phyloP scores from a whole-genome alignment of 2,888 invertebrate species.

The Andricus quercusramuli region DNA sequence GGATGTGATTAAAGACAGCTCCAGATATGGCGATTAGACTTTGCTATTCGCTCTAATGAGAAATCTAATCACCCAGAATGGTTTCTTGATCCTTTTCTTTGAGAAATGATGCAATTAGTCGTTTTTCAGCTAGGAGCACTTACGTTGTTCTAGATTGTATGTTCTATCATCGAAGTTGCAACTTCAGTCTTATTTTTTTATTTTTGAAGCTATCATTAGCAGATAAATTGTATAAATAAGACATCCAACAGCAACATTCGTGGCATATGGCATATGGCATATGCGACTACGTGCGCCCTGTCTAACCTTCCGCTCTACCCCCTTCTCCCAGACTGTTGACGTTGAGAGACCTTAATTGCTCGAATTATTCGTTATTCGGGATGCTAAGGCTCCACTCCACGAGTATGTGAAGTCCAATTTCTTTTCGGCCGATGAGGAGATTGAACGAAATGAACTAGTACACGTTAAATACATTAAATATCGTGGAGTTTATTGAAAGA shows the following conservation, averaged over 20 bases:
- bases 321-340: too few species aligned
- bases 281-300: too few species aligned
- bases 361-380: too few species aligned
- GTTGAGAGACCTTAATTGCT: too few species aligned
- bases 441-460: too few species aligned
- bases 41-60: conserved; percentile 18
- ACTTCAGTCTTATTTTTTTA: not conserved
- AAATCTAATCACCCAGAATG: conserved; percentile 29
- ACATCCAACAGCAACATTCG: not conserved
- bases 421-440: too few species aligned
- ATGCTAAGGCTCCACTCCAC: too few species aligned
- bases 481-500: too few species aligned
- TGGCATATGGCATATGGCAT: too few species aligned
- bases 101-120: conserved; percentile 26
- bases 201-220: not conserved
- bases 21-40: conserved; percentile 5
- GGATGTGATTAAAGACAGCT: conserved; percentile 22
- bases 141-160: conserved; percentile 1
- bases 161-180: not conserved
- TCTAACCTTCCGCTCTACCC: too few species aligned
- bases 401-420: too few species aligned
- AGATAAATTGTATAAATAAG: not conserved
- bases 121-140: conserved; percentile 12
- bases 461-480: too few species aligned
- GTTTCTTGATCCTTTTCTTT: conserved; percentile 20